Base-by-base conservation (phyloP, 2,888 invertebrate genomes). In the Magallana nippona region DNA sequence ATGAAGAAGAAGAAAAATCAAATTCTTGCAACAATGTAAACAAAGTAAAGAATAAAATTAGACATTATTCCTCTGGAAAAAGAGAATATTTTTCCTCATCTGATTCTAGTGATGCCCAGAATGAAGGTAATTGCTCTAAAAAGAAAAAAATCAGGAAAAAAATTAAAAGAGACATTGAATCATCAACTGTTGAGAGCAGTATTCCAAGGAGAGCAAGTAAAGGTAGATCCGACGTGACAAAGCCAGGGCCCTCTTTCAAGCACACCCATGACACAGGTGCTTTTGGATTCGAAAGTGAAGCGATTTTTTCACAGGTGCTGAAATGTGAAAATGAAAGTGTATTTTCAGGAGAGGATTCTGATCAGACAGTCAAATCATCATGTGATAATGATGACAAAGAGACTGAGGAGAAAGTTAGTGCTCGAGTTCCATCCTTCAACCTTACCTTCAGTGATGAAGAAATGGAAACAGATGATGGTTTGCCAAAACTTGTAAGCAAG, bases 231-330 rank as follows among this genome's bases (percentile, higher is more conserved):
- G 19, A 60, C 60, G 27, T 0, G 27, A 19, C 10, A 63, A 63
- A 63, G 13, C 71, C 10, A 27, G 10, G 8, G 8, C 44, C 13
- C 13, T 27, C 27, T 1, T 27, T 32, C 15, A 22, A 27, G n/a
- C 15, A n/a, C n/a, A n/a, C n/a, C n/a, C 8, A 71, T 19, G 22
- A 62, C 32, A 71, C 32, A 15, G 71, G 27, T 15, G 15, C 27
- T 10, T 22, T 15, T 71, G 71, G 71, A 71, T 71, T 71, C 19
- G 71, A 71, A 32, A 71, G 71, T 27, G 71, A 71, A 71, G 13
- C 71, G 15, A 71, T 71, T 27, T 71, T 71, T 27, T 71, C 71
- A 27, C 71, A 71, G 32, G 71, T 71, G 71, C 13, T 71, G 1
- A 71, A 22, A 71, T 27, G 27, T 71, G 32, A 32, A 27, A 71